Evolutionary conservation across 1,140 invertebrate species (phyloP).

Genomic region (Lethrus apterus): DNA sequence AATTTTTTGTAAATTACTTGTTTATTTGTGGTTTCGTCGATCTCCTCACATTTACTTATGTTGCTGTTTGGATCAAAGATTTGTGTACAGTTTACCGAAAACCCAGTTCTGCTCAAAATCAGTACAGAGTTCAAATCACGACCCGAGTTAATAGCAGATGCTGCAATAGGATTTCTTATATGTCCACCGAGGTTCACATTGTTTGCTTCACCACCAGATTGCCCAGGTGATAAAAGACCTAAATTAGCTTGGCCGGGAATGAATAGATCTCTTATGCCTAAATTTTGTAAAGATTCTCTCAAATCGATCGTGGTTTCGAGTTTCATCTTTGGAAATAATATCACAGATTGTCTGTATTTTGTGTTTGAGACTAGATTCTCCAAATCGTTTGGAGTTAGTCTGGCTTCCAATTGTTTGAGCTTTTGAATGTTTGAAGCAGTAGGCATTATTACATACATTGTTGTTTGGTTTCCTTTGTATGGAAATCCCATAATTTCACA

Average conservation of each 20-base stretch:
- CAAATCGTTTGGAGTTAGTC: constrained; percentile 45
- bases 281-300: constrained; percentile 41
- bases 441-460: constrained; percentile 67
- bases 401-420: constrained; percentile 44
- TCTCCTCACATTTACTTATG: constrained; percentile 26
- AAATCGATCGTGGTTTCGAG: constrained; percentile 51
- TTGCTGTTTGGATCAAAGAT: constrained; percentile 28
- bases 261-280: constrained; percentile 58
- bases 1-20: constrained; percentile 32
- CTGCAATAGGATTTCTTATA: constrained; percentile 11
- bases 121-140: constrained; percentile 21
- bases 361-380: constrained; percentile 47
- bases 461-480: constrained; percentile 55
- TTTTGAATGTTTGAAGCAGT: constrained; percentile 41
- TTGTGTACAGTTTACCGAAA: constrained; percentile 29
- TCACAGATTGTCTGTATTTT: constrained; percentile 44
- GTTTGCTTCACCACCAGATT: neutral
- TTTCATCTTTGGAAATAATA: constrained; percentile 61
- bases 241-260: constrained; percentile 50
- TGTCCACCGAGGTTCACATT: neutral
- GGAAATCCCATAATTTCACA: constrained; percentile 62
- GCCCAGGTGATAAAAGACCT: constrained; percentile 47
- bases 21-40: constrained; percentile 23
- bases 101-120: constrained; percentile 33
- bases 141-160: constrained; percentile 2